Evolutionary conservation across 2,113 vertebrate genomes (phyloP).

Genomic region (Spermophilus dauricus): DNA sequence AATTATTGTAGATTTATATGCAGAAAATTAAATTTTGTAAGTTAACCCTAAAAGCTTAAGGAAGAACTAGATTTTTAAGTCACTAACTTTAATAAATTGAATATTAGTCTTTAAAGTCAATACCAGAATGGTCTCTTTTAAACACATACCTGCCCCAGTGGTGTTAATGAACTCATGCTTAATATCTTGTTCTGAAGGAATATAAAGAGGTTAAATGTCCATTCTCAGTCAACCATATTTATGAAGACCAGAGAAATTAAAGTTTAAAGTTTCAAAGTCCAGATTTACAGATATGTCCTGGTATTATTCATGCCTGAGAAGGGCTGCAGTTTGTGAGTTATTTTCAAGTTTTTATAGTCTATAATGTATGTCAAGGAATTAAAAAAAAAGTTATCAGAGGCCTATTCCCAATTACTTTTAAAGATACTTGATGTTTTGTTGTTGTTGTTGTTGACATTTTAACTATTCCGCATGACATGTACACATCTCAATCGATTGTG

Average conservation of each 20-base stretch:
- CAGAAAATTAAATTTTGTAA: neutral
- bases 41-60: constrained; percentile 34
- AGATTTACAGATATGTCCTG: neutral
- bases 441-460: neutral
- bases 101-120: constrained; percentile 30
- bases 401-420: neutral
- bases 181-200: neutral
- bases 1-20: neutral
- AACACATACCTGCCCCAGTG: neutral
- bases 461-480: neutral
- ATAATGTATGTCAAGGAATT: neutral
- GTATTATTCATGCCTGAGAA: neutral
- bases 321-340: neutral
- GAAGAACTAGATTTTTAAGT: neutral
- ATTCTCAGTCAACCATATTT: neutral
- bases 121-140: neutral
- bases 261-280: neutral
- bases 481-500: neutral
- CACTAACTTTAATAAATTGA: constrained; percentile 24
- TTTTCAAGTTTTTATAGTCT: neutral
- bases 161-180: neutral
- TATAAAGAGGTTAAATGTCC: neutral
- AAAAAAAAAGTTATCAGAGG: neutral
- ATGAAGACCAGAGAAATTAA: constrained; percentile 16
- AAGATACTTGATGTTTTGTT: neutral